These are phyloP conservation scores for Hexactinellida sp. DNA, from an alignment of 37 sponge, comb jelly and placozoan genomes.

Conservation along the genomic window DNA sequence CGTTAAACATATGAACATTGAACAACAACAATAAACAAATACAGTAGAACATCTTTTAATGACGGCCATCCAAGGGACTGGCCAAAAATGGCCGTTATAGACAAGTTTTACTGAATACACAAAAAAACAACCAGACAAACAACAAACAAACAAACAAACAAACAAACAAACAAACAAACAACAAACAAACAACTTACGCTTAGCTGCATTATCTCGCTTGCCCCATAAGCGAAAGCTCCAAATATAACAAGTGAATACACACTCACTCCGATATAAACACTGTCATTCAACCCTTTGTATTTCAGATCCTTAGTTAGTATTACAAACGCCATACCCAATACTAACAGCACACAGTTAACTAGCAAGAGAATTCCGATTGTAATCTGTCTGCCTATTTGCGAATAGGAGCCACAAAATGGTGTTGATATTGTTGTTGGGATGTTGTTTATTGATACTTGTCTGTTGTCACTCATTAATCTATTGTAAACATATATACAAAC, in stretches of 20 bases:
- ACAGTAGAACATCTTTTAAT: no score
- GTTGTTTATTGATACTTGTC: neutral
- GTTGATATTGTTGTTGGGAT: constrained; percentile 1
- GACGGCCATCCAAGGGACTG: no score
- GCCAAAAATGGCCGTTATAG: no score
- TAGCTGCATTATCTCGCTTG: neutral
- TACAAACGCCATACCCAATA: neutral
- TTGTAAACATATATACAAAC: no score
- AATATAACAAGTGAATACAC: neutral
- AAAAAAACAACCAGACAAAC: no score
- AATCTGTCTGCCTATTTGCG: neutral
- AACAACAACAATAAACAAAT: no score
- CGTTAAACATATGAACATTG: no score
- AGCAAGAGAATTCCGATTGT: neutral
- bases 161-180: neutral
- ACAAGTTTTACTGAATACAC: no score
- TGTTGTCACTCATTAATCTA: neutral
- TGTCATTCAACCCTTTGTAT: neutral
- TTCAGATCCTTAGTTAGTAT: neutral
- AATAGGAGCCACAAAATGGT: neutral
- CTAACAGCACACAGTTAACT: neutral
- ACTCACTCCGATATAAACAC: constrained; percentile 3
- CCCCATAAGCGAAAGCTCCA: neutral
- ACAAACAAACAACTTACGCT: neutral
- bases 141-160: neutral